Base-by-base conservation (phyloP, 2,113 vertebrate genomes). In the Campylomormyrus numenius region DNA sequence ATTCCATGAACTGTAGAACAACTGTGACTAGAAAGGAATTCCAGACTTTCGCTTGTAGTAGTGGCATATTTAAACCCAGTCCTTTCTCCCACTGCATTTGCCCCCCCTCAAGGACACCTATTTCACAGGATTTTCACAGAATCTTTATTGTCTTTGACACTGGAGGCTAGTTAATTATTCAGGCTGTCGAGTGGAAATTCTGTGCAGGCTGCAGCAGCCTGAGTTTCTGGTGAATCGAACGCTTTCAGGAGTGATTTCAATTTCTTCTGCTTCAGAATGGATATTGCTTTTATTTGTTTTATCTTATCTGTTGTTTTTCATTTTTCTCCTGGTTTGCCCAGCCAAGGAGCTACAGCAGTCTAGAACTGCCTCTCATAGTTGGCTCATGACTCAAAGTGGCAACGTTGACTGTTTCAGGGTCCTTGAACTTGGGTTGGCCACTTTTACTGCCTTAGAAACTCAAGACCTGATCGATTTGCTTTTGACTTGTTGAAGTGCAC, bases 91-190 rank as follows among this genome's bases (percentile, higher is more conserved):
- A 21, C 9, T 83, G 45, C 48, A 46, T 52, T 89, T 11, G 19
- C 11, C 74, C 31, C 3, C 50, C 53, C 52, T 27, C 80, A 89
- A 89, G 50, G 89, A n/a, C 53, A 56, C 39, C 11, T 84, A 31
- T 80, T 89, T 49, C 35, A 13, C n/a, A 31, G 45, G 74, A 31
- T 24, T 80, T 56, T 39, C 45, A 80, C 15, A 80, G n/a, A 50
- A 48, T 53, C 50, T 83, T 89, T 50, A 89, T 84, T 56, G 42
- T 89, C 74, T 50, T 70, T 84, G 74, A 39, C 88, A 83, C 50
- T 84, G 49, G 88, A 24, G 49, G 50, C 70, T 89, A 89, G 53
- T 89, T 89, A 84, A 77, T 80, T 53, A 89, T 89, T 89, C 88
- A 84, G 77, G 74, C 88, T 70, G 66, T 53, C 31, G 74, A 84